Evolutionary conservation across 1,140 invertebrate genomes (phyloP), one percentile per base, ranked within the genome.

Genomic region (Telenomus remus): DNA sequence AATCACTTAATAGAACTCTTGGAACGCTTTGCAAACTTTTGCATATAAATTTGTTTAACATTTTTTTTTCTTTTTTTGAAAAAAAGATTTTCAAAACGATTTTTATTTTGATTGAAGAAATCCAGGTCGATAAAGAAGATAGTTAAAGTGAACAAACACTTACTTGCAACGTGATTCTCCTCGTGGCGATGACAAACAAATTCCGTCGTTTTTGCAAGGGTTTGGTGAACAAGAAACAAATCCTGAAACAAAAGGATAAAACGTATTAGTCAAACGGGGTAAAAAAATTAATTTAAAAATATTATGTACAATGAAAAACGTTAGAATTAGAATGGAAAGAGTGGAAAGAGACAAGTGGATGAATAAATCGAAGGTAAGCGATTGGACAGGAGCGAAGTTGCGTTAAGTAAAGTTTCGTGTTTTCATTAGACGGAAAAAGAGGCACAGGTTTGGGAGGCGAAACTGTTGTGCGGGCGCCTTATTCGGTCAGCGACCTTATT

Each of bases 131-230:
- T 27, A 27, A 27, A 6, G 19, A 27, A 27, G 19, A 27, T 13
- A 44, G 12, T 13, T 13, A 9, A 9, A 9, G 4, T 43, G n/a
- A 9, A 44, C 12, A 7, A 2, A 44, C 12, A 74, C 94, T 95
- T 91, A 96, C 95, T 95, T 94, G 95, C 95, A 96, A 85, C 91
- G 92, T 27, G 92, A 93, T 85, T 95, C 92, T 66, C 91, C 92
- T 65, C 91, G 88, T 33, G 90, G 89, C 61, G 91, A 90, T 9
- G 93, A 93, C 19, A 94, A 83, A 83, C 95, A 96, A 6, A 89
- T 89, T 39, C 94, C 95, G 51, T 91, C 91, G 89, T 95, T 95
- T 84, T 94, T 93, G 86, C 95, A 96, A 3, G 95, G 95, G 82
- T 93, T 95, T 33, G 95, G 94, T 49, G 93, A 94, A 88, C 95